Conservation (phyloP, 2,797 vertebrate species). For the Microctenopoma stevenorrisi region DNA sequence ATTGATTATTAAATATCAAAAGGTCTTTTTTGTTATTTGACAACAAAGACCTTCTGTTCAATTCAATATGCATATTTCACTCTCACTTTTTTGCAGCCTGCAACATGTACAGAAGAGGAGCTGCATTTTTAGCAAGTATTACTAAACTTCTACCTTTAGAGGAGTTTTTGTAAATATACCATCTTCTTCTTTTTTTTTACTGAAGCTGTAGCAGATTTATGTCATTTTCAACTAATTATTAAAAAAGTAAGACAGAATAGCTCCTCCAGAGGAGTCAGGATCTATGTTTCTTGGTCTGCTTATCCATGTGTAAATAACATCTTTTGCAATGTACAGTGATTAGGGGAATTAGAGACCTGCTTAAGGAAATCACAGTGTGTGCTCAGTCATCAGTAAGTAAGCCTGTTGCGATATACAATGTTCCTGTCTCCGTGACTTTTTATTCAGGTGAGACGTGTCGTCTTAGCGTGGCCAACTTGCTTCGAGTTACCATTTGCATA, state of each 20-base stretch:
- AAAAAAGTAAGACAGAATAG: neutral
- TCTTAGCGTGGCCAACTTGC: too few relatives aligned
- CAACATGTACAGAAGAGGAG: neutral
- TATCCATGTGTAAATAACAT: constrained; percentile 34
- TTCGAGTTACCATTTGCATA: neutral
- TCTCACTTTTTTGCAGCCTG: neutral
- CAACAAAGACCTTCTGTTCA: too few relatives aligned
- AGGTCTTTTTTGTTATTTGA: too few relatives aligned
- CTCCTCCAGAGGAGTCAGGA: constrained; percentile 16
- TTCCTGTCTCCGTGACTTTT: constrained; percentile 13
- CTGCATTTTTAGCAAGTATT: neutral
- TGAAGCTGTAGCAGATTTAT: neutral
- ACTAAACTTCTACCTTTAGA: neutral
- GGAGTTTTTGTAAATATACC: neutral
- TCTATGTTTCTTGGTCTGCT: constrained; percentile 34
- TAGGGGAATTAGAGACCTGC: constrained; percentile 42
- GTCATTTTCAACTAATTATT: constrained; percentile 1
- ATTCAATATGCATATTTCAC: constrained; percentile 8
- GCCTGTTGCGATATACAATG: constrained; percentile 5
- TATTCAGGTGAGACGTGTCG: neutral
- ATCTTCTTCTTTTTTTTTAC: neutral
- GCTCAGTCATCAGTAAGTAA: constrained; percentile 16
- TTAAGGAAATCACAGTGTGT: constrained; percentile 26
- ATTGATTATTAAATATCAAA: too few relatives aligned
- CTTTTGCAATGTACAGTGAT: constrained; percentile 49